Evolutionary conservation across 2,797 vertebrate species (phyloP).

Genomic region (Semotilus atromaculatus): DNA sequence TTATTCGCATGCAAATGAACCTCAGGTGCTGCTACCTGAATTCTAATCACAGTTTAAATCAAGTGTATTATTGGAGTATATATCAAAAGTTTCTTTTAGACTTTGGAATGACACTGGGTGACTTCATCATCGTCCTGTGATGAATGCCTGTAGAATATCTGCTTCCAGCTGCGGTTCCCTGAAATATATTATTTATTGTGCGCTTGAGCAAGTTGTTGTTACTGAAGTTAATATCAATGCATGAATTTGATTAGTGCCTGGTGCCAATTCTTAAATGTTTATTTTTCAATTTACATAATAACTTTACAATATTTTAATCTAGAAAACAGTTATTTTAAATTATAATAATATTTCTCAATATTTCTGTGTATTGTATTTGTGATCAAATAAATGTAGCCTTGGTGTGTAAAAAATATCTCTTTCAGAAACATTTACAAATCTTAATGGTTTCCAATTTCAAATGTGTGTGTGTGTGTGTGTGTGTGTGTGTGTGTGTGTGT

Average conservation of each 20-base stretch:
- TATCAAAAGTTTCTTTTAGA: not conserved
- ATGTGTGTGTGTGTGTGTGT: no score
- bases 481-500: no score
- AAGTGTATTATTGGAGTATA: not conserved
- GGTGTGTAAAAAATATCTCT: no score
- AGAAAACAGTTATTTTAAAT: no score
- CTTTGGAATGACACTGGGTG: not conserved
- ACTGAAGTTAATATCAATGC: not conserved
- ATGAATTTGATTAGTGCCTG: not conserved
- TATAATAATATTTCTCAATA: no score
- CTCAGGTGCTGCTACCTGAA: constrained; percentile 30
- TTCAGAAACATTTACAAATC: no score
- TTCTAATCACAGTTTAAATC: constrained; percentile 1
- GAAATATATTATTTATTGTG: not conserved
- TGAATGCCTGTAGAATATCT: not conserved
- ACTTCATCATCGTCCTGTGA: not conserved
- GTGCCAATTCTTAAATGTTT: not conserved
- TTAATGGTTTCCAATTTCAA: no score
- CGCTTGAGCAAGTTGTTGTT: not conserved
- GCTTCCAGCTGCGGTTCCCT: not conserved
- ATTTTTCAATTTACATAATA: not conserved
- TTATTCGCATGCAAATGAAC: constrained; percentile 19
- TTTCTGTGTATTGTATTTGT: no score
- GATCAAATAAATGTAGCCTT: no score
- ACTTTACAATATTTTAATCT: no score